Conservation (phyloP, 2,113 vertebrate genomes). For the Boleophthalmus pectinirostris region DNA sequence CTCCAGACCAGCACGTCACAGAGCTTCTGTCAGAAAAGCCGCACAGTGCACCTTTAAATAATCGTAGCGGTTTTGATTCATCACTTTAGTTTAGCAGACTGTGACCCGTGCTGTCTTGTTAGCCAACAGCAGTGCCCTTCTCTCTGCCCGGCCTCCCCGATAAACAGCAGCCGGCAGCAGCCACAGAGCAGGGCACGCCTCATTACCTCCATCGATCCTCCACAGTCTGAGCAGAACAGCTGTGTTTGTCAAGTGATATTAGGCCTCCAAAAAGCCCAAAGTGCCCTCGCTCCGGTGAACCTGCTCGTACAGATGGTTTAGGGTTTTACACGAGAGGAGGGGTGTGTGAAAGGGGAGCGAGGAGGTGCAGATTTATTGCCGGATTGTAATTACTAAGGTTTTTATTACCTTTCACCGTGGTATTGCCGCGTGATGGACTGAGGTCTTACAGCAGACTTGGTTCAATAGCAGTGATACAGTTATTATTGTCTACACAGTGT, state of each 20-base stretch:
- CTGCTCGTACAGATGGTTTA: constrained; percentile 14
- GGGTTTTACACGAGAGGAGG: constrained; percentile 9
- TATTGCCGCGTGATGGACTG: constrained; percentile 1
- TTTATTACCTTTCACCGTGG: constrained; percentile 11
- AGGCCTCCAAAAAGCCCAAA: constrained; percentile 63
- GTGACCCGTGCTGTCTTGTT: neutral
- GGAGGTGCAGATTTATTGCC: constrained; percentile 24
- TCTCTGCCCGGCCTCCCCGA: constrained; percentile 55
- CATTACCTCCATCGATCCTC: constrained; percentile 79
- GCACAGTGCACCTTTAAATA: too few species aligned
- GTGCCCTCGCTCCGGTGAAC: constrained; percentile 44
- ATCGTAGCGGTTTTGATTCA: too few species aligned
- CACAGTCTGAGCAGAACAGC: constrained; percentile 77
- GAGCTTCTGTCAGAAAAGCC: too few species aligned
- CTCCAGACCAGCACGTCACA: too few species aligned
- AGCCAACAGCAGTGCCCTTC: constrained; percentile 22
- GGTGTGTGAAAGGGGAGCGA: constrained; percentile 14
- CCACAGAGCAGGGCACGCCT: constrained; percentile 67
- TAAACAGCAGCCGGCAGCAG: constrained; percentile 72
- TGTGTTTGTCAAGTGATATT: constrained; percentile 76
- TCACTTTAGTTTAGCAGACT: too few species aligned
- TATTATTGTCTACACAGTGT: neutral
- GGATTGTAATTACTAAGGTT: constrained; percentile 24
- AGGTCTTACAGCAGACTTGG: constrained; percentile 1
- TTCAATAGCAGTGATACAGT: neutral